Conservation (phyloP, 2,888 invertebrate species). For the Crepidodera aurea region DNA sequence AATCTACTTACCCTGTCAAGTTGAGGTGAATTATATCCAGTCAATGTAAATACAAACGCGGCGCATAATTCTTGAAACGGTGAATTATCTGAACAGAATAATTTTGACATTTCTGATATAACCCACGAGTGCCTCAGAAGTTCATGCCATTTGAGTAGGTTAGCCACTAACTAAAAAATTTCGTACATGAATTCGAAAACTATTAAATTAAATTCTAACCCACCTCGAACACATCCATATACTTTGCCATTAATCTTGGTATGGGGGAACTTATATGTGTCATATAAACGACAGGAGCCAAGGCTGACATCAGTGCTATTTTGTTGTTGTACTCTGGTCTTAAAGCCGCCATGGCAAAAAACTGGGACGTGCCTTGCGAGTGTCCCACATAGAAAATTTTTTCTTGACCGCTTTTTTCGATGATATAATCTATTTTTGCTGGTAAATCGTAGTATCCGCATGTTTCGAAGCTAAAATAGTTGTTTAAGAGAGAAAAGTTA, state of each 20-base stretch:
- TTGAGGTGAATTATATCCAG: constrained; percentile 32
- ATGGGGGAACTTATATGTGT: constrained; percentile 17
- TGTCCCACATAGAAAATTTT: constrained; percentile 78
- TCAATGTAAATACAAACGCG: constrained; percentile 18
- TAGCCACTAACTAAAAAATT: not conserved
- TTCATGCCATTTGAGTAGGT: constrained; percentile 21
- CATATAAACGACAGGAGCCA: constrained; percentile 37
- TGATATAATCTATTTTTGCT: constrained; percentile 76
- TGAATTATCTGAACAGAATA: constrained; percentile 27
- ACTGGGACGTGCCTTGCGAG: constrained; percentile 76
- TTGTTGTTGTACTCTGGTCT: constrained; percentile 71
- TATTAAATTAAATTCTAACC: constrained; percentile 17
- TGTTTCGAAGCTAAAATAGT: constrained; percentile 77
- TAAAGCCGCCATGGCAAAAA: constrained; percentile 71
- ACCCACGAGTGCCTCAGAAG: constrained; percentile 17
- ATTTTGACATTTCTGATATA: not conserved
- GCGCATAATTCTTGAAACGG: constrained; percentile 25
- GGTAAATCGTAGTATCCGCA: constrained; percentile 82
- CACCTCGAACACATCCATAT: constrained; percentile 14
- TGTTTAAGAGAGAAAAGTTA: no score
- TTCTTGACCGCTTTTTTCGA: constrained; percentile 65
- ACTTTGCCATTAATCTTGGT: constrained; percentile 4
- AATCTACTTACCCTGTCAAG: constrained; percentile 33
- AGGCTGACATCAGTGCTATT: constrained; percentile 56
- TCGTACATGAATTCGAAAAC: no score